Evolutionary conservation across 2,888 invertebrate genomes (phyloP).

Genomic region (Stenichneumon culpator): DNA sequence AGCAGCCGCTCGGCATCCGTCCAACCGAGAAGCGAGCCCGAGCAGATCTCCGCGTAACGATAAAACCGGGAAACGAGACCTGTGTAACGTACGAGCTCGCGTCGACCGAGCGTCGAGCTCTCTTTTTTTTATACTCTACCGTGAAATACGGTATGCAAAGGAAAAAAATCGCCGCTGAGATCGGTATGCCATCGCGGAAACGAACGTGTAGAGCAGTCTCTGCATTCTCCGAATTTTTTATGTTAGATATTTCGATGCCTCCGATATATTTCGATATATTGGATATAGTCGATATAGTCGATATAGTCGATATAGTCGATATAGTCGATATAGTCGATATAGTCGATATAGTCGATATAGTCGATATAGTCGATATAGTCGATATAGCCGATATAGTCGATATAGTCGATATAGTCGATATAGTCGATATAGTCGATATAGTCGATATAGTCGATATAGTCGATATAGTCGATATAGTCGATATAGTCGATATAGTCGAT

Average conservation of each 20-base stretch:
- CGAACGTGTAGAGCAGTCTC: not conserved
- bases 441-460: not conserved
- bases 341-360: not conserved
- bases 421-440: not conserved
- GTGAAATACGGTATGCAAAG: not conserved
- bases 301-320: not conserved
- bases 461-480: not conserved
- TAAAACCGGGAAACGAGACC: constrained; percentile 74
- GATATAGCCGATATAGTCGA: not conserved
- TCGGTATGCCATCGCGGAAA: constrained; percentile 8
- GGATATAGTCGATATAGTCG: not conserved
- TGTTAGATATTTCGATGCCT: not conserved
- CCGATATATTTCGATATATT: not conserved
- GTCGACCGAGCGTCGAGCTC: constrained; percentile 7
- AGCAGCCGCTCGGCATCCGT: constrained; percentile 58
- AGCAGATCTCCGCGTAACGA: constrained; percentile 79
- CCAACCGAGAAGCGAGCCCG: constrained; percentile 50
- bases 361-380: not conserved
- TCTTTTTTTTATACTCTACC: constrained; percentile 7
- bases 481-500: not conserved
- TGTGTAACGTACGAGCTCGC: constrained; percentile 56
- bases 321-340: not conserved
- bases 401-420: not conserved
- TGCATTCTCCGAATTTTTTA: not conserved
- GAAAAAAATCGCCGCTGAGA: not conserved